These are phyloP conservation scores for Uloborus plumipes DNA, from an alignment of 2,888 invertebrate genomes.

Conservation along the genomic window DNA sequence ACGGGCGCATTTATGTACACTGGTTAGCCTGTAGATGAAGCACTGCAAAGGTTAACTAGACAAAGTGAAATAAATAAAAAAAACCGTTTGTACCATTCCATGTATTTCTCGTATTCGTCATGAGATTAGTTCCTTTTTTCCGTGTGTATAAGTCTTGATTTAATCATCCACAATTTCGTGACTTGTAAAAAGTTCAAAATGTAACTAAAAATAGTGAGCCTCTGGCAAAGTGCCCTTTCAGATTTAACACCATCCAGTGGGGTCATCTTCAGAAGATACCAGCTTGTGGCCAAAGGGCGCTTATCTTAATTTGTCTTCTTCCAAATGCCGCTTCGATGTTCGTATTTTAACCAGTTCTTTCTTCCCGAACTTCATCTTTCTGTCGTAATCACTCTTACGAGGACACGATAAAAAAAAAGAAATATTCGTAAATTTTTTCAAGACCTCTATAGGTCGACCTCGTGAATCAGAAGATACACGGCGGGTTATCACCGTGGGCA, in stretches of 20 bases:
- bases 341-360: constrained; percentile 50
- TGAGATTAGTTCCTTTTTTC: too few species aligned
- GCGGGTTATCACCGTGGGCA: constrained; percentile 32
- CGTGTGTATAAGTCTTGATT: constrained; percentile 22
- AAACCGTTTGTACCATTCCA: too few species aligned
- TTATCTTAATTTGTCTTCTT: constrained; percentile 52
- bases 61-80: too few species aligned
- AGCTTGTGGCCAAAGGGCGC: constrained; percentile 24
- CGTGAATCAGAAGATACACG: constrained; percentile 44
- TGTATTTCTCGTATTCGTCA: too few species aligned
- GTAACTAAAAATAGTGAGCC: constrained; percentile 24
- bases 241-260: background rate
- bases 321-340: constrained; percentile 13
- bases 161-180: constrained; percentile 11
- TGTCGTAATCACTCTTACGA: constrained; percentile 38
- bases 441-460: constrained; percentile 48
- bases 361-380: constrained; percentile 10
- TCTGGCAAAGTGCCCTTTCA: constrained; percentile 20
- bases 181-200: constrained; percentile 29
- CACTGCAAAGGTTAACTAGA: too few species aligned
- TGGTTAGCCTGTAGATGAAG: too few species aligned
- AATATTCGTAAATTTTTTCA: constrained; percentile 43
- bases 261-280: background rate
- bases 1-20: too few species aligned
- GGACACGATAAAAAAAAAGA: constrained; percentile 16